Evolutionary conservation across 2,113 vertebrate genomes (phyloP).

Genomic region (Uria lomvia): DNA sequence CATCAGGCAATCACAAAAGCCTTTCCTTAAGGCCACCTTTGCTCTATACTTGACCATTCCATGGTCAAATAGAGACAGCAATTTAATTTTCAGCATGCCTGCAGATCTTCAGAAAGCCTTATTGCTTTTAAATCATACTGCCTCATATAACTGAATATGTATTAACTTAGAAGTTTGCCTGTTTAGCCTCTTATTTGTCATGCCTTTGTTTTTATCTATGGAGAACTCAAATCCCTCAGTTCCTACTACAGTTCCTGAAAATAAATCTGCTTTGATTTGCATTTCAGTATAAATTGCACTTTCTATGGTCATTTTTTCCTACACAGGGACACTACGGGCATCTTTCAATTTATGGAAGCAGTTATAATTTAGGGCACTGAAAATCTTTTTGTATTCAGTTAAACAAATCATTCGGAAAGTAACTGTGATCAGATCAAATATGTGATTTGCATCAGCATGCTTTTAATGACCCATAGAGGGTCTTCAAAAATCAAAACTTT

Average conservation of each 20-base stretch:
- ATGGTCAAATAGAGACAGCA: not conserved
- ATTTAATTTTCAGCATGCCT: not conserved
- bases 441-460: not conserved
- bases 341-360: not conserved
- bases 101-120: not conserved
- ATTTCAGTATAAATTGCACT: not conserved
- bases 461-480: not conserved
- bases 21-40: not conserved
- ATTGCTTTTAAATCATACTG: not conserved
- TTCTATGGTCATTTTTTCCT: not conserved
- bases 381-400: not conserved
- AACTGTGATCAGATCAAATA: not conserved
- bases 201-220: not conserved
- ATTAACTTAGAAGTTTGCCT: not conserved
- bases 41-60: not conserved
- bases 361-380: not conserved
- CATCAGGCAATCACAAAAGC: not conserved
- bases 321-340: not conserved
- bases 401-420: not conserved
- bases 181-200: not conserved
- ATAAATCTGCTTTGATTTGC: not conserved
- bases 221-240: not conserved
- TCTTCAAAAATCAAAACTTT: not conserved
- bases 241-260: not conserved
- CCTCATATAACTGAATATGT: not conserved